phyloP scores from a whole-genome alignment of 2,113 vertebrate species.

The Spheniscus mendiculus region DNA sequence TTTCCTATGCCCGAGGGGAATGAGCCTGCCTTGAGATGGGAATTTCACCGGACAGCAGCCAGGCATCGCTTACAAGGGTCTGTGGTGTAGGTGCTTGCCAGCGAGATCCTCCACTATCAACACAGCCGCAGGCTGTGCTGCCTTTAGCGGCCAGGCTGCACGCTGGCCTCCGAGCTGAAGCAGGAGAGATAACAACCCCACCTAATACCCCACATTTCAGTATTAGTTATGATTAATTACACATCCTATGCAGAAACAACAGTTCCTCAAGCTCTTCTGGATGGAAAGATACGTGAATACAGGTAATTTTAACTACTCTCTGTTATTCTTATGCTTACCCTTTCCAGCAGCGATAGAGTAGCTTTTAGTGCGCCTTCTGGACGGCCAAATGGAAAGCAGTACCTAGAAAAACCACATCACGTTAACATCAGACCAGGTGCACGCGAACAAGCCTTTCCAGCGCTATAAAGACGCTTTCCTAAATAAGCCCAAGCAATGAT shows the following conservation, averaged over 20 bases:
- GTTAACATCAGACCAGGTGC: background rate
- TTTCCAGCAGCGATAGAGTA: constrained; percentile 93
- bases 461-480: background rate
- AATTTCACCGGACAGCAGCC: background rate
- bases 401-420: constrained; percentile 78
- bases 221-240: background rate
- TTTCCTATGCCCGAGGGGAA: background rate
- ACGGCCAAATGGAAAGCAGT: constrained; percentile 98
- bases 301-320: background rate
- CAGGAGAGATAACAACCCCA: background rate
- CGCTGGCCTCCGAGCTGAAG: background rate
- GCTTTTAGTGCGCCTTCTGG: constrained; percentile 98
- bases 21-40: background rate
- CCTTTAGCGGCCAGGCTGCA: background rate
- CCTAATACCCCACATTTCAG: background rate
- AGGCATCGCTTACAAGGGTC: background rate
- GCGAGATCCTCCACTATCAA: background rate
- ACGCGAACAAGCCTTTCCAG: background rate
- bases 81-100: background rate
- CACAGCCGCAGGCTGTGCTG: background rate
- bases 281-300: background rate
- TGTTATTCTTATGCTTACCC: constrained; percentile 78
- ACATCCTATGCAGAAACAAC: background rate
- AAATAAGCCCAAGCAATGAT: background rate
- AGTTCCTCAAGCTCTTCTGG: background rate